Evolutionary conservation across 1,140 invertebrate genomes (phyloP), one percentile per base, ranked within the genome.

Genomic region (Harpegnathos saltator): DNA sequence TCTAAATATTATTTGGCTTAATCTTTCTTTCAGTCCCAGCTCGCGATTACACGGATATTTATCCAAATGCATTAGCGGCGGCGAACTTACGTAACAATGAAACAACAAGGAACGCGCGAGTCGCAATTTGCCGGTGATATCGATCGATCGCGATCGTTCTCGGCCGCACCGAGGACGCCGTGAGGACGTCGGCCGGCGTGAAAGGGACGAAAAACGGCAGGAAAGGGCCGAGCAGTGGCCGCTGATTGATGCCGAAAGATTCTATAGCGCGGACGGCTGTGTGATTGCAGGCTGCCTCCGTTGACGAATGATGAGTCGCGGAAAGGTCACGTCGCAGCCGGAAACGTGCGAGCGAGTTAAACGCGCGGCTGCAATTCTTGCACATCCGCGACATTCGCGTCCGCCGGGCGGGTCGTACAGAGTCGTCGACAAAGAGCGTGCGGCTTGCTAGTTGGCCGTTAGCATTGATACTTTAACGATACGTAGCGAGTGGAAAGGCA

Each of bases 251-350:
- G n/a, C 48, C 48, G 29, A 66, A 77, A 68, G 44, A 77, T 54
- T n/a, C 19, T 66, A 77, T 54, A 52, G 44, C 38, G 17, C 66
- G 66, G 66, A 77, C 48, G 74, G 66, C 48, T 54, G 48, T 77
- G 22, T 77, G 74, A 77, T 77, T 77, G 62, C 74, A 77, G 48
- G 61, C 29, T 77, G 74, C 62, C 73, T 38, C 2, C 26, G 74
- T 50, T 77, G 74, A 77, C 61, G 74, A 54, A 77, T 77, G 74
- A 77, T 24, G 74, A 77, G 29, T 7, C 74, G 74, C 29, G 26
- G 26, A 77, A 77, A 77, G 74, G 22, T n/a, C 44, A 52, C 38
- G 22, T 65, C 59, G 58, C 59, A 38, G 15, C 33, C 44, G 54
- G 29, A 52, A 54, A 52, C 26, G 59, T 38, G n/a, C 22, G 26